A percentile compares a stretch with the other conserved stretches of the same genome.
Conservation (phyloP, 2,888 invertebrate species). For the Hypercompe scribonia region DNA sequence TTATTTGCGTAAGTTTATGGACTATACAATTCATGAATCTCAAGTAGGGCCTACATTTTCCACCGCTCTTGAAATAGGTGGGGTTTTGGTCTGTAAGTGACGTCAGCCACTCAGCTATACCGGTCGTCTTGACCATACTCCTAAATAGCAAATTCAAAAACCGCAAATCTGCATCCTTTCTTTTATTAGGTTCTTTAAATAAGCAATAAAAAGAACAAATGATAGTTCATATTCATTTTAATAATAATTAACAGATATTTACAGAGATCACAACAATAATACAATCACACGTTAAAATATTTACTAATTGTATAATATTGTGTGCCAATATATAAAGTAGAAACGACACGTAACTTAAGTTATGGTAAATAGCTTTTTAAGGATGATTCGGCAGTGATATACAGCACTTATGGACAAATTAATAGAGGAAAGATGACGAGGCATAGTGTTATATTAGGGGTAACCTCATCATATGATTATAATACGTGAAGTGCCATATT, state of each 20-base stretch:
- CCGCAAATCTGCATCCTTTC: too few relatives aligned
- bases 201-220: not conserved
- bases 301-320: constrained; percentile 21
- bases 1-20: too few relatives aligned
- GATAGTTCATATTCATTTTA: constrained; percentile 35
- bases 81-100: too few relatives aligned
- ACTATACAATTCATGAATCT: too few relatives aligned
- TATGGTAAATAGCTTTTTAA: not conserved
- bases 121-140: too few relatives aligned
- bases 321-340: constrained; percentile 20
- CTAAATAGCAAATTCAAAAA: too few relatives aligned
- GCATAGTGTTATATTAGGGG: not conserved
- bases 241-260: constrained; percentile 63
- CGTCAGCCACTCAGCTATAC: too few relatives aligned
- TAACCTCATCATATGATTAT: too few relatives aligned
- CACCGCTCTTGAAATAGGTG: too few relatives aligned
- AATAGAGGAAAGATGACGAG: not conserved
- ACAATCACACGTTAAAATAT: constrained; percentile 55
- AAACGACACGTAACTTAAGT: not conserved
- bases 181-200: too few relatives aligned
- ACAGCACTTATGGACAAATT: not conserved
- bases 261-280: constrained; percentile 68
- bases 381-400: not conserved
- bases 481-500: too few relatives aligned
- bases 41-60: too few relatives aligned